These are phyloP conservation scores for Micropoecilia bifurca DNA, from an alignment of 2,797 vertebrate species.

Conservation along the genomic window DNA sequence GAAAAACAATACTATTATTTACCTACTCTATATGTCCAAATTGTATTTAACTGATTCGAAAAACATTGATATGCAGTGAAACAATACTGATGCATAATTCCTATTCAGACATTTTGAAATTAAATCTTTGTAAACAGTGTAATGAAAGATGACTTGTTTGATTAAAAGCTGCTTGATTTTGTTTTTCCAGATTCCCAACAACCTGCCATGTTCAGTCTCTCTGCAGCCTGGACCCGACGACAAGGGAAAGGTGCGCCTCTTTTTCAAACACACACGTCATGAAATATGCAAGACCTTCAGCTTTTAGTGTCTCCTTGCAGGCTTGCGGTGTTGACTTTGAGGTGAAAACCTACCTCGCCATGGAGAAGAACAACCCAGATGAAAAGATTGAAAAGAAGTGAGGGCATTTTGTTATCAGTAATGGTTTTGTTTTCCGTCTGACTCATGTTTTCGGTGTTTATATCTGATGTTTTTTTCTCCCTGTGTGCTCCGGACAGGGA, in stretches of 20 bases:
- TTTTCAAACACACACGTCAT: not conserved
- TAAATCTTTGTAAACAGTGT: not conserved
- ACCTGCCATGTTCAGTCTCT: slow-evolving; percentile 89
- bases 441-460: not conserved
- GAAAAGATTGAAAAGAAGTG: slow-evolving; percentile 91
- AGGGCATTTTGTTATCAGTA: not conserved
- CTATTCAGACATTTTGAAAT: too few species aligned
- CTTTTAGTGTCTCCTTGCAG: slow-evolving; percentile 62
- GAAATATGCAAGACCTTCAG: not conserved
- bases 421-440: not conserved
- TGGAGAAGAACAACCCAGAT: slow-evolving; percentile 80
- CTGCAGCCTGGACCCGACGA: slow-evolving; percentile 90
- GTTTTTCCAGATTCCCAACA: slow-evolving; percentile 83
- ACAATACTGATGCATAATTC: too few species aligned
- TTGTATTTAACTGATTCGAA: not conserved
- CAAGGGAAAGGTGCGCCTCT: slow-evolving; percentile 84
- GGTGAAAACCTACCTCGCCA: slow-evolving; percentile 87
- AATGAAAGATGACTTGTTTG: not conserved
- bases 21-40: not conserved
- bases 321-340: slow-evolving; percentile 92
- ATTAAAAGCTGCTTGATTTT: slow-evolving; percentile 5
- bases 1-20: not conserved
- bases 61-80: not conserved
- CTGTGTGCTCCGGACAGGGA: slow-evolving; percentile 76
- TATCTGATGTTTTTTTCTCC: not conserved